A percentile compares a stretch with the other conserved stretches of the same genome.
Evolutionary conservation across 2,113 vertebrate genomes (phyloP).

Genomic region (Gasterosteus aculeatus): DNA sequence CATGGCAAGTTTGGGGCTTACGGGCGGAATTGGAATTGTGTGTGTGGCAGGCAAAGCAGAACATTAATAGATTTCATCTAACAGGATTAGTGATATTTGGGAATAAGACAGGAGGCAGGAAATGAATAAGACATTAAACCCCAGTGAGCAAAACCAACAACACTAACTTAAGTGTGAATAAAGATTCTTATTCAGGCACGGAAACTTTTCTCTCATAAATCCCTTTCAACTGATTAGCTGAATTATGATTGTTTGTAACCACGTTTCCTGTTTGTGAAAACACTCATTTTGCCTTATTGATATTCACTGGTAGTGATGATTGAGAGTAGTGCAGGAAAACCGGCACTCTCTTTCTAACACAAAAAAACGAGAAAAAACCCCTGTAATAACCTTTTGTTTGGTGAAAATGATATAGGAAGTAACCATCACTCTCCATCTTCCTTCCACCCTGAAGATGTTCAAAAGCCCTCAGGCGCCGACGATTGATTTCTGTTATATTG

Average conservation of each 20-base stretch:
- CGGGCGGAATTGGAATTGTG: slow-evolving; percentile 70
- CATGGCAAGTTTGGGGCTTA: slow-evolving; percentile 78
- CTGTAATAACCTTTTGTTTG: slow-evolving; percentile 35
- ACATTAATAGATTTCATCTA: slow-evolving; percentile 78
- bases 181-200: slow-evolving; percentile 52
- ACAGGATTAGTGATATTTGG: slow-evolving; percentile 75
- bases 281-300: slow-evolving; percentile 25
- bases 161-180: slow-evolving; percentile 61
- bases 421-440: slow-evolving; percentile 52
- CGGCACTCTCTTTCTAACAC: background rate
- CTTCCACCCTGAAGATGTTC: slow-evolving; percentile 54
- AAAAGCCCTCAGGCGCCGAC: slow-evolving; percentile 55
- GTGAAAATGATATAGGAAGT: slow-evolving; percentile 61
- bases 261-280: slow-evolving; percentile 16
- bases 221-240: slow-evolving; percentile 18
- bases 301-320: slow-evolving; percentile 10
- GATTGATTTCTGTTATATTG: slow-evolving; percentile 80
- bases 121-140: slow-evolving; percentile 65
- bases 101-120: slow-evolving; percentile 57
- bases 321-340: slow-evolving; percentile 4
- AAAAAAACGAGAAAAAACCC: slow-evolving; percentile 10
- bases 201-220: slow-evolving; percentile 40
- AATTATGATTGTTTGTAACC: slow-evolving; percentile 33
- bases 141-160: slow-evolving; percentile 56
- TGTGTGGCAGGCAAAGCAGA: slow-evolving; percentile 67